Evolutionary conservation across 2,888 invertebrate species (phyloP).

Genomic region (Noctua fimbriata): DNA sequence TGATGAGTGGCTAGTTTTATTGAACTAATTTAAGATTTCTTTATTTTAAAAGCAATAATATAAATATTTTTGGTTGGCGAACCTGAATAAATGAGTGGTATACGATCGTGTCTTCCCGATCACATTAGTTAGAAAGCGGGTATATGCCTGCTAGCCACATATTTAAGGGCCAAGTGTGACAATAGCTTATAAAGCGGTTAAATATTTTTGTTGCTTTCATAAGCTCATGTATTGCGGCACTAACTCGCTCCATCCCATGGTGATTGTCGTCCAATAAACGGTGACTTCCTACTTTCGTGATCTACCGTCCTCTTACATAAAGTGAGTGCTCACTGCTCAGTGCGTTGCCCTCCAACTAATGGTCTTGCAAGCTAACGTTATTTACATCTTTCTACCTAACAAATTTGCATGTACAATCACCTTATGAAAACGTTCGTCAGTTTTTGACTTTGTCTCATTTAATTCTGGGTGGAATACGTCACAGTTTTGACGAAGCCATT

Average conservation of each 20-base stretch:
- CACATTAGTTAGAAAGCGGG: no score
- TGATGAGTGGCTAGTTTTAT: no score
- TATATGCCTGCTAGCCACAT: no score
- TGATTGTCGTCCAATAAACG: conserved; percentile 63
- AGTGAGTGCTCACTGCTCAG: conserved; percentile 39
- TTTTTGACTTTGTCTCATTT: neutral
- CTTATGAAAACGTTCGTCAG: neutral
- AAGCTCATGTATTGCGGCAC: conserved; percentile 15
- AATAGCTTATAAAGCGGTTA: no score
- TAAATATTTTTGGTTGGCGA: no score
- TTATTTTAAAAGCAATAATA: no score
- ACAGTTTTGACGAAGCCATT: neutral
- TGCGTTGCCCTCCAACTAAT: conserved; percentile 38
- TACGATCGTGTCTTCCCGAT: no score
- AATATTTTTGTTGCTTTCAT: no score
- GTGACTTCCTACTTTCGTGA: conserved; percentile 67
- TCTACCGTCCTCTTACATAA: conserved; percentile 61
- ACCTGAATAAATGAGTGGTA: no score
- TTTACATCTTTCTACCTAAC: neutral
- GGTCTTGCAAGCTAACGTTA: neutral
- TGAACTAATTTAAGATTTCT: no score
- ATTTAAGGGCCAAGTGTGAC: no score
- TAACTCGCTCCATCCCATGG: conserved; percentile 37
- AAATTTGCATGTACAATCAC: neutral
- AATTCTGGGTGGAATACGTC: neutral